Conservation (phyloP, 2,797 vertebrate species). For the Periophthalmus magnuspinnatus region DNA sequence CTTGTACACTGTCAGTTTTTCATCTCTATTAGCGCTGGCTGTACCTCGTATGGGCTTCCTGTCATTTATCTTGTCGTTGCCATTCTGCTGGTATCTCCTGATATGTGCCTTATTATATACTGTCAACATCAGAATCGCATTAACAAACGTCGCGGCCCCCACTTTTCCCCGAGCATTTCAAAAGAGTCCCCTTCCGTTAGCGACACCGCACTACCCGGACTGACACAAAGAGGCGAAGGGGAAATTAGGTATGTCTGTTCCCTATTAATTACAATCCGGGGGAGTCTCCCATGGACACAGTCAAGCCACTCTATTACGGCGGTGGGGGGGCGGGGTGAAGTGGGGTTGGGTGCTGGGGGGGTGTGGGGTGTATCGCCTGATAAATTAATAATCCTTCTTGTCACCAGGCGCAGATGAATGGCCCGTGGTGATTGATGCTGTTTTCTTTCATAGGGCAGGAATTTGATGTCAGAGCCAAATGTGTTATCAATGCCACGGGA, state of each 20-base stretch:
- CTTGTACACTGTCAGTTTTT: slow-evolving; percentile 20
- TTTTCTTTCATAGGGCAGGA: slow-evolving; percentile 94
- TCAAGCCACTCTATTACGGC: slow-evolving; percentile 77
- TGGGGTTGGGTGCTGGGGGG: slow-evolving; percentile 17
- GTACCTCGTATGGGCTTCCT: slow-evolving; percentile 32
- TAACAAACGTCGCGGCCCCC: slow-evolving; percentile 73
- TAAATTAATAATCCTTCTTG: slow-evolving; percentile 86
- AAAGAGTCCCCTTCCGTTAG: slow-evolving; percentile 70
- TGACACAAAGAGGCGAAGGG: slow-evolving; percentile 82
- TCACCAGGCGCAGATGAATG: slow-evolving; percentile 82
- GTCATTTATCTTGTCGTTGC: slow-evolving; percentile 64
- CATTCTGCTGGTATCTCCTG: slow-evolving; percentile 63
- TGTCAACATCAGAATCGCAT: slow-evolving; percentile 72
- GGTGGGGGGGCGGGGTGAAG: slow-evolving; percentile 27
- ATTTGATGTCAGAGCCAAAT: slow-evolving; percentile 97
- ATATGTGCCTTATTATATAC: slow-evolving; percentile 71
- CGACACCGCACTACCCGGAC: slow-evolving; percentile 68
- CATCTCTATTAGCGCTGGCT: slow-evolving; percentile 25
- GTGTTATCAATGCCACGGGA: slow-evolving; percentile 98
- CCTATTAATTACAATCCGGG: slow-evolving; percentile 87
- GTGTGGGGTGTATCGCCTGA: slow-evolving; percentile 76
- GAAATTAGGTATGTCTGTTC: slow-evolving; percentile 86
- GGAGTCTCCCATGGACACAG: slow-evolving; percentile 83
- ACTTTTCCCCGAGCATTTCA: slow-evolving; percentile 57
- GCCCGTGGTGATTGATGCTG: slow-evolving; percentile 85